Conservation (phyloP, 2,797 vertebrate genomes). For the Rhynchotus rufescens region DNA sequence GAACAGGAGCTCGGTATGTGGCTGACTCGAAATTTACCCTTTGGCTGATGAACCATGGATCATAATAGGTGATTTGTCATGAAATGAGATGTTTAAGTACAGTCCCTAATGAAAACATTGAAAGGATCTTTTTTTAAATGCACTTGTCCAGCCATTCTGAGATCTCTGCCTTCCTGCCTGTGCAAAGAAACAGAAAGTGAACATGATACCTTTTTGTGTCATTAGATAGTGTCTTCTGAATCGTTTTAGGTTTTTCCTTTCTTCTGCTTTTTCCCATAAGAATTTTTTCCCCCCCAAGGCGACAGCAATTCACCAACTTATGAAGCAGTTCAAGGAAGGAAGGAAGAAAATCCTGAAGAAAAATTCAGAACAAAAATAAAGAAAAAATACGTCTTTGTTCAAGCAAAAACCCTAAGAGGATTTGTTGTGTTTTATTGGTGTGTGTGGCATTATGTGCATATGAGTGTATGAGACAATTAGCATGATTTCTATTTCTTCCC, state of each 20-base stretch:
- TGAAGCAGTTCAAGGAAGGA: not conserved
- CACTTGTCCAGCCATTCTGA: not conserved
- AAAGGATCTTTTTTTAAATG: not conserved
- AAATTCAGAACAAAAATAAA: not conserved
- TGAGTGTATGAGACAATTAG: not conserved
- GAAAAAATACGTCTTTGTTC: not conserved
- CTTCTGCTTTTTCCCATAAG: not conserved
- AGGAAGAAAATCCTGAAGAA: not conserved
- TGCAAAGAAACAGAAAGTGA: not conserved
- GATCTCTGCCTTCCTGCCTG: not conserved
- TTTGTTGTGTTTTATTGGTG: not conserved
- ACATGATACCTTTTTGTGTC: not conserved
- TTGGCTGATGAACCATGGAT: not conserved
- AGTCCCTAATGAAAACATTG: not conserved
- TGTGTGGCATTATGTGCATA: not conserved
- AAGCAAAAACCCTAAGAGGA: not conserved
- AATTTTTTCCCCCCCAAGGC: not conserved
- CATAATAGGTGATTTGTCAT: not conserved
- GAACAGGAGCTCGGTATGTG: not conserved
- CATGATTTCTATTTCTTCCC: fast-evolving
- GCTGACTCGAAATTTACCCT: not conserved
- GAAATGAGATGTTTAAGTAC: not conserved
- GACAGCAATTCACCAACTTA: not conserved
- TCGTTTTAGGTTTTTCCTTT: not conserved
- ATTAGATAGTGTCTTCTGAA: not conserved